Evolutionary conservation across 2,797 vertebrate species (phyloP), one percentile per base, ranked within the genome.

Genomic region (Paratrypauchen microcephalus): DNA sequence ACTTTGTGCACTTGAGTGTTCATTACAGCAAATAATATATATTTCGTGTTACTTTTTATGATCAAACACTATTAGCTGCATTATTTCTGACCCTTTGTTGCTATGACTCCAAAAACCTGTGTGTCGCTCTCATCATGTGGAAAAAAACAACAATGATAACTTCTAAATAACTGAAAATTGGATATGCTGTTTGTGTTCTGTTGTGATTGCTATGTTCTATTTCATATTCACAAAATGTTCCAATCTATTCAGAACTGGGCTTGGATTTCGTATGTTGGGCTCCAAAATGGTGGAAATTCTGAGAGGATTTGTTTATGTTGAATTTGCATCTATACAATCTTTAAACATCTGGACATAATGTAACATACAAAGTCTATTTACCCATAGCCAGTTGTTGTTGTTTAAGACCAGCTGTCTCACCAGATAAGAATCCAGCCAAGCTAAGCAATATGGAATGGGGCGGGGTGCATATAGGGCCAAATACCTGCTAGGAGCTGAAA

Each of bases 261-360:
- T 45, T 41, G 57, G n/a, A n/a, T 19, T 59, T n/a, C 16, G 11
- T 59, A 28, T 8, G 56, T 7, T 13, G 41, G 41, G 41, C 57
- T 32, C 12, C 60, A 45, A 41, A 62, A 41, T 45, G 36, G 5
- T 18, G 62, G 62, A 64, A 64, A 47, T 13, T 19, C 21, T 64
- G 61, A 45, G 32, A 63, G n/a, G 39, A 18, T 45, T 23, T 63
- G 39, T 63, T 63, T 47, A 48, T 5, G 39, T 18, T 47, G 21
- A 48, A 64, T 18, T 15, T 48, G 41, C 41, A 64, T 47, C 24
- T 50, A 65, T 65, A 36, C 24, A 50, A 50, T 28, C 24, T 65
- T 26, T 50, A 24, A 26, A 47, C 62, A 64, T 52, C 41, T 50
- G 45, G 63, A 52, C 63, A 30, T 11, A 30, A 65, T 18, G 47